Base-by-base conservation (phyloP, 2,888 invertebrate genomes). In the Agonopterix arenella region DNA sequence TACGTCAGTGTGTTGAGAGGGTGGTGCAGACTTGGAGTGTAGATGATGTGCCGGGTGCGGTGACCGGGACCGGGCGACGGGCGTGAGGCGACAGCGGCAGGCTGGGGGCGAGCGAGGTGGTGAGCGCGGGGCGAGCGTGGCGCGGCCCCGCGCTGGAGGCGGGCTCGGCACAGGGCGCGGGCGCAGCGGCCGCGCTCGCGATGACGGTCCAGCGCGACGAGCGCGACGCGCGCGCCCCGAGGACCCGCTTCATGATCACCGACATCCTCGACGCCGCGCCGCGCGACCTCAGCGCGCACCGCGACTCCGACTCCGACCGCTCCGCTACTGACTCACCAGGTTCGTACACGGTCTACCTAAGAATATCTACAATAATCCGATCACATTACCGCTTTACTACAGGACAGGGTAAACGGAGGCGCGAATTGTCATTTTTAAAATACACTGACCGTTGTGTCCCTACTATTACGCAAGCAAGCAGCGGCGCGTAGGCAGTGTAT, bases 221-320 rank as follows among this genome's bases (percentile, higher is more conserved):
- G 80, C 73, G 96, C 95, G 90, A 96, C 76, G 91, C 92, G 66
- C 93, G 93, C 84, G 92, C 93, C 59, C 92, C 93, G 47, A 91
- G 95, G 64, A 95, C 96, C 55, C 89, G 96, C 60, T 96, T 96
- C 88, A 96, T 96, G 95, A 96, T 96, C 86, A 96, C 95, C 64
- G 96, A 96, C 80, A 96, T 96, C 69, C 90, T 96, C 69, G 92
- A 82, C 75, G 90, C 89, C 46, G 90, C 90, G 53, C 90, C 90
- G 38, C 67, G 90, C 58, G 91, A 91, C 74, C 89, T 91, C 73
- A 88, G 90, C 79, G 89, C 90, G 61, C 89, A 90, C 64, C 78
- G 90, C 61, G 90, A 90, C 66, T 90, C 90, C 11, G 86, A 90
- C 70, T 90, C 84, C 51, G 92, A 91, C 60, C 83, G 91, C 59